Base-by-base conservation (phyloP, 2,888 invertebrate species). In the Drosophila picticornis region DNA sequence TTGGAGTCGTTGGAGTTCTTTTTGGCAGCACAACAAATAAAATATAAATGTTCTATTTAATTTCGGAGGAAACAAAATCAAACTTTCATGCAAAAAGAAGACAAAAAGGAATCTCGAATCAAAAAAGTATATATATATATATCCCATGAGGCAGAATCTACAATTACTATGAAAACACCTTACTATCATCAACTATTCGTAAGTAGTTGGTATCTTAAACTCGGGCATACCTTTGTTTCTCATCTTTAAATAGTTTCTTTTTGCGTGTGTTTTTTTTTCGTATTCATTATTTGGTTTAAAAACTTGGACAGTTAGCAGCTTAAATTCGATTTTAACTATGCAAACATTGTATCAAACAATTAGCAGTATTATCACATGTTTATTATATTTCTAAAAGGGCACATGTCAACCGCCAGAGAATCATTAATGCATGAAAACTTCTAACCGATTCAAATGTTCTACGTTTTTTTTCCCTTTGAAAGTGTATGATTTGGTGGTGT, bases 341-440 rank as follows among this genome's bases (percentile, higher is more conserved):
- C 77, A 86, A 86, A 91, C 81, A 81, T 91, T 89, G 78, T 53
- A 46, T 32, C 58, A 71, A 71, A 65, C 76, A 68, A 90, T 89
- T 91, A 91, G 84, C 81, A 73, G 62, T 61, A 74, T 88, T 86
- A 88, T 81, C 90, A 71, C 71, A 68, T 82, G 56, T 67, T 69
- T 84, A 81, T 83, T 78, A 84, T 75, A 74, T 77, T 51, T 63
- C 16, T 48, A 68, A 78, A 68, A 46, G 16, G 7, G 75, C 88
- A 73, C 80, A 82, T 90, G 91, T 90, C 90, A 90, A 90, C 88
- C 86, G 72, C 56, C 31, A 40, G 22, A 71, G 58, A 67, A 60
- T 72, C 75, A 75, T 59, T 56, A 34, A 72, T 55, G 68, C 61
- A 71, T 74, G 55, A 63, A 70, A 65, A 22, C 46, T 32, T 31